Evolutionary conservation across 2,797 vertebrate genomes (phyloP), one percentile per base, ranked within the genome.

Genomic region (Channa striata): DNA sequence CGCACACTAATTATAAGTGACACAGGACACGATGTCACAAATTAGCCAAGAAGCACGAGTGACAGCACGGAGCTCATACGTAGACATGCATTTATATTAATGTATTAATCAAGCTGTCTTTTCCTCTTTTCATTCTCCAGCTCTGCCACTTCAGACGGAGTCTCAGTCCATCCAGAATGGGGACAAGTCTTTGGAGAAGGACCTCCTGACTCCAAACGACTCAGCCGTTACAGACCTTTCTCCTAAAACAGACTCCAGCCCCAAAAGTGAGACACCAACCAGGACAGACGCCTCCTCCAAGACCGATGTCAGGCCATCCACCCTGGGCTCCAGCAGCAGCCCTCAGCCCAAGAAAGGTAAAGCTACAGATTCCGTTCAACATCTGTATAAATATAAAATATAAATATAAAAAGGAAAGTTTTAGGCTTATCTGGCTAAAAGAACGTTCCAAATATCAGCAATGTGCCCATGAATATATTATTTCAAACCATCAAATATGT

Each of bases 311-410:
- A 58, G 84, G 51, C 77, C 86, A 10, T 56, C 82, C 64, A 91
- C 88, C 0, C 89, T 91, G 8, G 86, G 79, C 59, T 52, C 52
- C 66, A 64, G 70, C 73, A 39, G 74, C 85, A 89, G 87, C 81
- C 90, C 88, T 0, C 87, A 86, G 52, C 87, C 92, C 65, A 95
- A 94, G 83, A 94, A 94, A 92, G 94, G 94, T 94, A 69, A 1
- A 34, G 8, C 46, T n/a, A 17, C 17, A n/a, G 30, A 13, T 48
- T 34, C 57, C 34, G 6, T n/a, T 54, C 4, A 2, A 0, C 21
- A n/a, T 44, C n/a, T n/a, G n/a, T n/a, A n/a, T n/a, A n/a, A n/a
- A n/a, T n/a, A n/a, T n/a, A n/a, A n/a, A n/a, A n/a, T n/a, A n/a
- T n/a, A 53, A 6, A 43, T 2, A 6, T 30, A 30, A 30, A 30